Conservation (phyloP, 2,113 vertebrate genomes). For the Lophochroa leadbeateri region DNA sequence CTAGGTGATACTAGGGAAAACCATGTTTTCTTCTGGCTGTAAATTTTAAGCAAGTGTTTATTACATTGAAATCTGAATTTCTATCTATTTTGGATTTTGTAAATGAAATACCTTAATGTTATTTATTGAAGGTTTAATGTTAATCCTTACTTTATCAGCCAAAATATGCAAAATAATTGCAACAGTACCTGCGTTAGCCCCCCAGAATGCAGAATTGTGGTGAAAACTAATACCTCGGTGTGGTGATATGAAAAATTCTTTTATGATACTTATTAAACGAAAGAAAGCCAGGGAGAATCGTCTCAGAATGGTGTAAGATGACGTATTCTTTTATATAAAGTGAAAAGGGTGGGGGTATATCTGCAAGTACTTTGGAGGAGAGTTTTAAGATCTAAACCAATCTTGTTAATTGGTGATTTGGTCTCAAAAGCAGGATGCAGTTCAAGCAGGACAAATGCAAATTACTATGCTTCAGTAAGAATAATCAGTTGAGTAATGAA, state of each 20-base stretch:
- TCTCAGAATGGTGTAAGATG: neutral
- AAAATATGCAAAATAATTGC: neutral
- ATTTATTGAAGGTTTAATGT: neutral
- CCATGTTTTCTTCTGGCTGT: neutral
- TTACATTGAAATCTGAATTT: neutral
- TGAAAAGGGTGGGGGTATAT: neutral
- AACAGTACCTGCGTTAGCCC: neutral
- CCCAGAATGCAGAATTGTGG: neutral
- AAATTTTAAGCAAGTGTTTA: neutral
- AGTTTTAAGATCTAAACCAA: neutral
- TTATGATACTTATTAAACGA: neutral
- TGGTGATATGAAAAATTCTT: neutral
- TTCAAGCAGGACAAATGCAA: slow-evolving; percentile 29
- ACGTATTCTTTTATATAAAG: neutral
- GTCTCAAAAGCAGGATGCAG: slow-evolving; percentile 15
- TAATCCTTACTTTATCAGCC: neutral
- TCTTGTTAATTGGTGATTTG: neutral
- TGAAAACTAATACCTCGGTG: neutral
- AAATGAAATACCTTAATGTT: neutral
- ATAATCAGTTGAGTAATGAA: slow-evolving; percentile 11
- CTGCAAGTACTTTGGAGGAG: neutral
- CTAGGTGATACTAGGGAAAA: neutral
- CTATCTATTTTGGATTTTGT: neutral
- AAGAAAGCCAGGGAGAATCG: neutral
- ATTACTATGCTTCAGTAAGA: neutral